A percentile compares a stretch with the other conserved stretches of the same genome.
Evolutionary conservation across 2,888 invertebrate genomes (phyloP).

Genomic region (Drosophila borealis): DNA sequence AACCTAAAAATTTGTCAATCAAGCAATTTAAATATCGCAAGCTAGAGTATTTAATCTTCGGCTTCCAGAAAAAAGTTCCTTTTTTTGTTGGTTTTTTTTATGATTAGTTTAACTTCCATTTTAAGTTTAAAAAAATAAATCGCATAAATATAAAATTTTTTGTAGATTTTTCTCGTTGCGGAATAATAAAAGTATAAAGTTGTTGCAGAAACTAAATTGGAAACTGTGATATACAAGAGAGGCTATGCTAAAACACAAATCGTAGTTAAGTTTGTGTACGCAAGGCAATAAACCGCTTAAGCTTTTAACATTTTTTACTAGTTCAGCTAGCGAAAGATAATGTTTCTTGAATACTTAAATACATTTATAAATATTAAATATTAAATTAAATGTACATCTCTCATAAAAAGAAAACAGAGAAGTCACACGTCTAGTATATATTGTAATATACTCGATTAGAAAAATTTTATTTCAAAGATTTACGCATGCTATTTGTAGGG

Average conservation of each 20-base stretch:
- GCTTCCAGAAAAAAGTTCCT: not conserved
- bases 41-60: not conserved
- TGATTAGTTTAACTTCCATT: not conserved
- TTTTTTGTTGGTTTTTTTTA: not conserved
- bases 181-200: conserved; percentile 1
- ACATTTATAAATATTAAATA: too few species aligned
- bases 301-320: too few species aligned
- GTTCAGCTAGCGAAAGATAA: too few species aligned
- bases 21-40: too few species aligned
- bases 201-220: not conserved
- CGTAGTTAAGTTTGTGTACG: too few species aligned
- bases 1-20: too few species aligned
- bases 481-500: not conserved
- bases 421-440: not conserved
- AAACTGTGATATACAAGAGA: not conserved
- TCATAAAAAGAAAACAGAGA: too few species aligned
- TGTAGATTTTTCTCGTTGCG: not conserved
- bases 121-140: not conserved
- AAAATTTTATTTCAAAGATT: not conserved
- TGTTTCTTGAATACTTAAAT: too few species aligned
- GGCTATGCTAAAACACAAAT: not conserved
- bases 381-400: too few species aligned
- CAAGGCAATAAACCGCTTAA: not conserved
- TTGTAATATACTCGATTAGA: not conserved
- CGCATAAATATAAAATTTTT: not conserved